These are phyloP conservation scores for Danaus melanippus DNA, from an alignment of 1,140 invertebrate species.

Conservation along the genomic window DNA sequence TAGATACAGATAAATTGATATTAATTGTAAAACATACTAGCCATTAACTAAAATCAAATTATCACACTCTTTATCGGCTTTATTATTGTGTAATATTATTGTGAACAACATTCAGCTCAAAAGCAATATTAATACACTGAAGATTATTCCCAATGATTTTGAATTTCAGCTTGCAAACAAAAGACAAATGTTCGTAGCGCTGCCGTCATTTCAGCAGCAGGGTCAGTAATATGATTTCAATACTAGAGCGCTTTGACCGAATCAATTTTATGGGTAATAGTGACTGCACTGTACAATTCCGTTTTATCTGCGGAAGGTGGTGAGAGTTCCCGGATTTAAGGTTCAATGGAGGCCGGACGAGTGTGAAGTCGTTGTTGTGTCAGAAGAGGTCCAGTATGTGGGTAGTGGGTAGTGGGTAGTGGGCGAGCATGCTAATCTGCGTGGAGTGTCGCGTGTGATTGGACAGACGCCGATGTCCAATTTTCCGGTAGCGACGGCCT, in stretches of 20 bases:
- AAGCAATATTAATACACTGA: no score
- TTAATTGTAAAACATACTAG: no score
- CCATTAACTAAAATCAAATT: no score
- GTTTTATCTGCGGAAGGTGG: slow-evolving; percentile 33
- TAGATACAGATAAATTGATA: no score
- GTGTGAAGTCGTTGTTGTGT: slow-evolving; percentile 49
- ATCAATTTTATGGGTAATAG: slow-evolving; percentile 33
- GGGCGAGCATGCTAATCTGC: slow-evolving; percentile 63
- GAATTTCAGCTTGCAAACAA: no score
- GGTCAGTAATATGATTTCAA: slow-evolving; percentile 21
- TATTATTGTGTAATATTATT: no score
- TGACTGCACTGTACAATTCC: slow-evolving; percentile 43
- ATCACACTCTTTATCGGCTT: no score
- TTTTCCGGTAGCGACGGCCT: slow-evolving; percentile 60
- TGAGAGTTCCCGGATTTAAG: slow-evolving; percentile 28
- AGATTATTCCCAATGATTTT: no score
- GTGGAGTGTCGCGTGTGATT: slow-evolving; percentile 68
- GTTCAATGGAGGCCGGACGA: slow-evolving; percentile 51
- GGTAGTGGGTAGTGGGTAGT: slow-evolving; percentile 26
- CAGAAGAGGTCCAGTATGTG: slow-evolving; percentile 21
- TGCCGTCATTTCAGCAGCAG: slow-evolving; percentile 10
- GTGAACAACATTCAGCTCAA: no score
- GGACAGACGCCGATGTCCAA: slow-evolving; percentile 63
- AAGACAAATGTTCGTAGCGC: slow-evolving; percentile 11
- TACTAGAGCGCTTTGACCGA: slow-evolving; percentile 13